Evolutionary conservation across 2,113 vertebrate genomes (phyloP).

Genomic region (Trogon melanurus): DNA sequence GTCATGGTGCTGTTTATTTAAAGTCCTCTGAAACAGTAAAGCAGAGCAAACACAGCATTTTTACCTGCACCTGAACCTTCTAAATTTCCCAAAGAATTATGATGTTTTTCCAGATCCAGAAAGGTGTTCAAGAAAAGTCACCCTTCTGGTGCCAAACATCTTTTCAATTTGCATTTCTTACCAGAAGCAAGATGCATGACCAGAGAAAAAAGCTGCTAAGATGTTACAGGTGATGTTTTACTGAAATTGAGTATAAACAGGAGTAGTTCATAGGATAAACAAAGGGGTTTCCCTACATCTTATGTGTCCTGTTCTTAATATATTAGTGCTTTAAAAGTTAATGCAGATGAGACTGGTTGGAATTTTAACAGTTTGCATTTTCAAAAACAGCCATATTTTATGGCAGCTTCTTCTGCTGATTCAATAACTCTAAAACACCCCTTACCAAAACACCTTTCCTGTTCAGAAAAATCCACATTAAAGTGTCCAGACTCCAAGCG

Average conservation of each 20-base stretch:
- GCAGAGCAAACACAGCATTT: not conserved
- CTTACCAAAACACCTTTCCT: not conserved
- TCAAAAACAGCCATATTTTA: not conserved
- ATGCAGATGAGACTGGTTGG: not conserved
- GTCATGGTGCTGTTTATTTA: not conserved
- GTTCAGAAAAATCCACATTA: not conserved
- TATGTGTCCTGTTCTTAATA: not conserved
- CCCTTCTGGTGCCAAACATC: fast-evolving
- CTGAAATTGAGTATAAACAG: not conserved
- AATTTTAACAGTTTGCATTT: not conserved
- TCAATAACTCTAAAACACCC: fast-evolving
- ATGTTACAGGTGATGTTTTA: not conserved
- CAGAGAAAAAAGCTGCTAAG: not conserved
- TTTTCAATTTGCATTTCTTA: not conserved
- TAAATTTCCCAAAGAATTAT: not conserved
- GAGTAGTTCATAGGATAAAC: not conserved
- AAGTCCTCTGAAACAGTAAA: not conserved
- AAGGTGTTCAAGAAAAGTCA: not conserved
- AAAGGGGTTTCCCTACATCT: not conserved
- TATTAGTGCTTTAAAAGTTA: not conserved
- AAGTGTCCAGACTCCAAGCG: not conserved
- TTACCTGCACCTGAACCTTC: not conserved
- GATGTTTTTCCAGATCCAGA: not conserved
- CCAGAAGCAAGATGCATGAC: not conserved
- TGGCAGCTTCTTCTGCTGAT: not conserved